Evolutionary conservation across 1,140 invertebrate species (phyloP).

Genomic region (Caenorhabditis inopinata): DNA sequence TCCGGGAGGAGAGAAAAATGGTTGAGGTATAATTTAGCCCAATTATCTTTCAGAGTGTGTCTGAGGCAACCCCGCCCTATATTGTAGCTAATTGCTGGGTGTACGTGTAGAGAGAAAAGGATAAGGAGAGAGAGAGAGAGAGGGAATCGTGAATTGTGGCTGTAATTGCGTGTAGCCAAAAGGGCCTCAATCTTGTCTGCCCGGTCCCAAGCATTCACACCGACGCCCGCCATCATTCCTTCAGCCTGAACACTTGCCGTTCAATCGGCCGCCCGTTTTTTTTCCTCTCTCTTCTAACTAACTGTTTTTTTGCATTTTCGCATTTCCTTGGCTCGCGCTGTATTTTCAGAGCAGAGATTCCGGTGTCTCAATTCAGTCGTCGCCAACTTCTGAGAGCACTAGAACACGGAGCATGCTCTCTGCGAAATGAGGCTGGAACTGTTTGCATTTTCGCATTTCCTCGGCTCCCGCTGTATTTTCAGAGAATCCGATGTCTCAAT

Average conservation of each 20-base stretch:
- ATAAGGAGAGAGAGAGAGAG: conserved; percentile 23
- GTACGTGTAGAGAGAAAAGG: conserved; percentile 24
- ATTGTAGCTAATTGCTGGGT: conserved; percentile 34
- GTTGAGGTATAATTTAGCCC: conserved; percentile 34
- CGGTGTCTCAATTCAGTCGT: too few species aligned
- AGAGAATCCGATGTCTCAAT: too few species aligned
- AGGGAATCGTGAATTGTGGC: conserved; percentile 23
- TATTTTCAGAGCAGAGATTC: too few species aligned
- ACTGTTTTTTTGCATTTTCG: too few species aligned
- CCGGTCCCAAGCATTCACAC: not conserved
- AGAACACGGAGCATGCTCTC: too few species aligned
- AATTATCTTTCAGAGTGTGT: conserved; percentile 32
- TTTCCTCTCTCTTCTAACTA: too few species aligned
- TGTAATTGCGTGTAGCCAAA: conserved; percentile 34
- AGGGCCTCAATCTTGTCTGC: conserved; percentile 20
- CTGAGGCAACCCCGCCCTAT: conserved; percentile 19
- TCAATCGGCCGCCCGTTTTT: not conserved
- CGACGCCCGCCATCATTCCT: conserved; percentile 11
- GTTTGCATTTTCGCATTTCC: too few species aligned
- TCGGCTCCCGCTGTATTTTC: too few species aligned
- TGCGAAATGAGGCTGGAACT: too few species aligned
- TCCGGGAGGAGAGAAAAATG: not conserved
- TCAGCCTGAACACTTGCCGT: not conserved
- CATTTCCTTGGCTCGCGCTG: too few species aligned
- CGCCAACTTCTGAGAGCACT: too few species aligned